Evolutionary conservation across 2,797 vertebrate species (phyloP).

Genomic region (Myiothlypis chrysogaster): DNA sequence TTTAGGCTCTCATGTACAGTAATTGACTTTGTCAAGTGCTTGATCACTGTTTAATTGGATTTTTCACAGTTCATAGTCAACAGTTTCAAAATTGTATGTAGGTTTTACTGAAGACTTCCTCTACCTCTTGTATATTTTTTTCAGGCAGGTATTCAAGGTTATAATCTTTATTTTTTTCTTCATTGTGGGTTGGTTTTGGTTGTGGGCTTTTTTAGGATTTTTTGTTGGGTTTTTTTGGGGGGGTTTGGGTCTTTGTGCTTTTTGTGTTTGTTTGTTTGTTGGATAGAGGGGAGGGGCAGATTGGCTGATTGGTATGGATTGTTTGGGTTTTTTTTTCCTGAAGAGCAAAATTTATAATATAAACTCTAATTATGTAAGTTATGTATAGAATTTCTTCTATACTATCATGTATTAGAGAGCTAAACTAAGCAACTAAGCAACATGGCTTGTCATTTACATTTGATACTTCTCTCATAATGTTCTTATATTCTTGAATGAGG

Average conservation of each 20-base stretch:
- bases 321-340: not conserved
- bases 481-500: not conserved
- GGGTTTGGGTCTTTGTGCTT: too few relatives aligned
- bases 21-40: not conserved
- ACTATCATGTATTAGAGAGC: not conserved
- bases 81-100: not conserved
- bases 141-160: not conserved
- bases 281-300: accelerated
- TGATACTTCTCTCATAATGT: not conserved
- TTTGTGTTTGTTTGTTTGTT: not conserved
- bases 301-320: too few relatives aligned
- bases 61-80: not conserved
- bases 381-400: not conserved
- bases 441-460: not conserved
- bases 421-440: not conserved
- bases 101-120: not conserved
- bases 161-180: not conserved
- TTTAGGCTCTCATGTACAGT: not conserved
- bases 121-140: not conserved
- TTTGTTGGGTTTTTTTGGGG: too few relatives aligned
- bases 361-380: not conserved
- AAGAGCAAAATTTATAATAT: not conserved
- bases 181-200: accelerated
- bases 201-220: not conserved
- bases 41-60: not conserved